Evolutionary conservation across 2,797 vertebrate species (phyloP).

Genomic region (Odontamblyopus rebecca): DNA sequence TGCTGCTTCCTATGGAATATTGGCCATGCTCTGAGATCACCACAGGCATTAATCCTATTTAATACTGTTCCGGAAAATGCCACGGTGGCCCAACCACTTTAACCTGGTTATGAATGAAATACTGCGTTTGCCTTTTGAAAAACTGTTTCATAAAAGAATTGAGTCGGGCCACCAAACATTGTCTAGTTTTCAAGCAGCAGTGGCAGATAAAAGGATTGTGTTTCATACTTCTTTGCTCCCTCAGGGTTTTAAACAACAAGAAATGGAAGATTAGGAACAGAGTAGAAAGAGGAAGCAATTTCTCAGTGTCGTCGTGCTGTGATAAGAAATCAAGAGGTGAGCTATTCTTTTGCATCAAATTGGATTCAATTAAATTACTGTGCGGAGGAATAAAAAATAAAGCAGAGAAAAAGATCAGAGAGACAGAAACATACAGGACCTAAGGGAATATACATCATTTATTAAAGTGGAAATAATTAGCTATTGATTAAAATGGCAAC

Average conservation of each 20-base stretch:
- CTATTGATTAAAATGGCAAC: conserved; percentile 15
- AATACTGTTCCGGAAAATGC: conserved; percentile 22
- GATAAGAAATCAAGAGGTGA: conserved; percentile 48
- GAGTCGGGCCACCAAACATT: background rate
- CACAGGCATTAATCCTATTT: background rate
- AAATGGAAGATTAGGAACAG: conserved; percentile 48
- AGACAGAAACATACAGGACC: background rate
- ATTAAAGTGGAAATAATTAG: background rate
- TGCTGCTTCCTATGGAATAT: background rate
- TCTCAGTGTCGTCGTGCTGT: conserved; percentile 24
- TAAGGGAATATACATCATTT: conserved; percentile 11
- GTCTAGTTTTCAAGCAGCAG: conserved; percentile 15
- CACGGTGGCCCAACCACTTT: background rate
- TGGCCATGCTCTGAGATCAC: conserved; percentile 11
- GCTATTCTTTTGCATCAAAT: conserved; percentile 42
- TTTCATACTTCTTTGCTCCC: conserved; percentile 23
- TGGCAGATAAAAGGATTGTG: conserved; percentile 25
- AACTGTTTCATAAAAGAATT: background rate
- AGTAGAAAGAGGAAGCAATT: conserved; percentile 47
- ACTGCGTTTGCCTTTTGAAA: background rate
- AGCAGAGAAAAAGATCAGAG: conserved; percentile 3
- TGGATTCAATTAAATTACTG: conserved; percentile 40
- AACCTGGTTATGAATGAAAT: background rate
- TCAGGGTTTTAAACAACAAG: conserved; percentile 29
- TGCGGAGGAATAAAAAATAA: conserved; percentile 23